Base-by-base conservation (phyloP, 2,888 invertebrate genomes). In the Scaptomyza reducta region DNA sequence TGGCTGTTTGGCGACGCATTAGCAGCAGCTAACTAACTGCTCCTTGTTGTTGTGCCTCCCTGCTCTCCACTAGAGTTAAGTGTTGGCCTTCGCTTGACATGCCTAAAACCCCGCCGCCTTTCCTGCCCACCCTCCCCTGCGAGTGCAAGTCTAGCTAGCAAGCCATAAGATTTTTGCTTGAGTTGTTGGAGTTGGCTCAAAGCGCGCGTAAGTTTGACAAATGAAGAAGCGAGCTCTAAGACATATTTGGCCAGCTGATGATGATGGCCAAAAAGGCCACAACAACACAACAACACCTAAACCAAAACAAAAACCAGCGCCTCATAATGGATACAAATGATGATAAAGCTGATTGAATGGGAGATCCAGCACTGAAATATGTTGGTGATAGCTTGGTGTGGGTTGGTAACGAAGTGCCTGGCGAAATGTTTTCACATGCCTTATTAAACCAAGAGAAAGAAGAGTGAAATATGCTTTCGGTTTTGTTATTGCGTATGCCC, bases 311-410 rank as follows among this genome's bases (percentile, higher is more conserved):
- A 67, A 70, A 51, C 54, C 58, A 66, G 74, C 59, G 74, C 74
- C 87, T 65, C 76, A 60, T 87, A 84, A 84, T 84, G 88, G 83
- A 78, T 75, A 84, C 80, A 88, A 84, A 84, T 84, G 84, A 84
- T 86, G 83, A 82, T 79, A 75, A 70, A 76, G 60, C 63, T 57
- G 51, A 41, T 33, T 45, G 59, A 46, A 53, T 64, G 50, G 68
- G 60, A 68, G 60, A 40, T 42, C n/a, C 45, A 14, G 5, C 40
- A 5, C 6, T 14, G 16, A 25, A 11, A 50, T 38, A 25, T 44
- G 11, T n/a, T 4, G 14, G 6, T 1, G 9, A 14, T 3, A 5
- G 35, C n/a, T n/a, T n/a, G 38, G 14, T 7, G 2, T 13, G 31
- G 16, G 31, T 16, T 9, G 10, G 29, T 2, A 16, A 18, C 7